Evolutionary conservation across 1,140 invertebrate genomes (phyloP), one percentile per base, ranked within the genome.

Genomic region (Thaumetopoea pityocampa): DNA sequence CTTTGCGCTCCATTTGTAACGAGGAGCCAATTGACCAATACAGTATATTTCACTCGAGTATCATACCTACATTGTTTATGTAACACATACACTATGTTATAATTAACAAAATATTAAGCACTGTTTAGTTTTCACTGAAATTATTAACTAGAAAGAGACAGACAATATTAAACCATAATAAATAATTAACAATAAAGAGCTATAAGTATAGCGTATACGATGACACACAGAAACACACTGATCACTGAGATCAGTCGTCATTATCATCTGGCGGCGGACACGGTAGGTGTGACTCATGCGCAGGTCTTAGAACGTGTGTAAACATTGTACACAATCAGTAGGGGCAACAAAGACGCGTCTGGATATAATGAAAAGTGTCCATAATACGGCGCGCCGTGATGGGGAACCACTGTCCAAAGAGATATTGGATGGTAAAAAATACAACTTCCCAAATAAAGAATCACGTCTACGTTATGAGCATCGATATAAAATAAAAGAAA

Each of bases 261-360:
- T 53, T 64, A 68, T 68, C 62, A 69, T 62, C 69, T 67, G 59
- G 57, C 51, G 55, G 54, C 54, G 54, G 53, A 51, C 45, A 47
- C 36, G 27, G 16, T 36, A 29, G 16, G 36, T 56, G 50, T 77
- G 73, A 83, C 48, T 77, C 79, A 83, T 49, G 48, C 61, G 59
- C 62, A 67, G 58, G 52, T 68, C 67, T 59, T 57, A 68, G 57
- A 62, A 61, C 48, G 60, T 59, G 51, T 61, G 68, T 72, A 73
- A 78, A 80, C 67, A 80, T 46, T 67, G 60, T 64, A 41, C 32
- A 41, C 64, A 52, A 47, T 44, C 51, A 48, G 57, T 48, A 57
- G 54, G 29, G 42, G 41, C 51, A 48, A 57, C 44, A 61, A 73
- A 78, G 71, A 82, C 73, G 62, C 73, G 80, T 70, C 47, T 51